Conservation (phyloP, 1,140 invertebrate species). For the Camponotus pennsylvanicus region DNA sequence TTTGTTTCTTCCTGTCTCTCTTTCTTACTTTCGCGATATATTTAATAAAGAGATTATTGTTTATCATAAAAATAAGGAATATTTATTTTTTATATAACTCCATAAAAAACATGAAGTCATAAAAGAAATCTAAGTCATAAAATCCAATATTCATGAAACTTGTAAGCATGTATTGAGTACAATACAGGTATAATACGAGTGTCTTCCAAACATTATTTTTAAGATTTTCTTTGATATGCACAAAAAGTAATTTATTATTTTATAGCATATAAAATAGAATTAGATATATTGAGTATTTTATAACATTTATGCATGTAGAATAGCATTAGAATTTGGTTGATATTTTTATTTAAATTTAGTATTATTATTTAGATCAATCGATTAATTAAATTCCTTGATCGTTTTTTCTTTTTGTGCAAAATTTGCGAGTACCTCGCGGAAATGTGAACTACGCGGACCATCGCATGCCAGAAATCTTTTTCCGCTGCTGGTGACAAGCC, state of each 20-base stretch:
- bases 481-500: conserved; percentile 31
- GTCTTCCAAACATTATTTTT: not conserved
- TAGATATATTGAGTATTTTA: not conserved
- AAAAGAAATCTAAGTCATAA: not conserved
- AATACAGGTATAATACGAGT: not conserved
- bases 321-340: not conserved
- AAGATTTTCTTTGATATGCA: not conserved
- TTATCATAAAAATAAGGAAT: not conserved
- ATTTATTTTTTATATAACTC: not conserved
- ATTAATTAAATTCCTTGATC: not conserved
- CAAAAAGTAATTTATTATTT: conserved; percentile 6
- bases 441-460: conserved; percentile 33
- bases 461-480: conserved; percentile 60
- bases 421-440: conserved; percentile 25
- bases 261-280: not conserved
- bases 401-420: not conserved
- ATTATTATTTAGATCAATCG: not conserved
- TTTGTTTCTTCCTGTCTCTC: not conserved
- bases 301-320: not conserved
- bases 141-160: not conserved
- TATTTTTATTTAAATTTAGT: too few relatives aligned
- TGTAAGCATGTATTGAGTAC: not conserved
- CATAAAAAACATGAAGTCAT: not conserved
- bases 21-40: not conserved
- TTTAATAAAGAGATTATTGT: not conserved